These are phyloP conservation scores for Sylvietta virens DNA, from an alignment of 2,113 vertebrate species.

Conservation along the genomic window DNA sequence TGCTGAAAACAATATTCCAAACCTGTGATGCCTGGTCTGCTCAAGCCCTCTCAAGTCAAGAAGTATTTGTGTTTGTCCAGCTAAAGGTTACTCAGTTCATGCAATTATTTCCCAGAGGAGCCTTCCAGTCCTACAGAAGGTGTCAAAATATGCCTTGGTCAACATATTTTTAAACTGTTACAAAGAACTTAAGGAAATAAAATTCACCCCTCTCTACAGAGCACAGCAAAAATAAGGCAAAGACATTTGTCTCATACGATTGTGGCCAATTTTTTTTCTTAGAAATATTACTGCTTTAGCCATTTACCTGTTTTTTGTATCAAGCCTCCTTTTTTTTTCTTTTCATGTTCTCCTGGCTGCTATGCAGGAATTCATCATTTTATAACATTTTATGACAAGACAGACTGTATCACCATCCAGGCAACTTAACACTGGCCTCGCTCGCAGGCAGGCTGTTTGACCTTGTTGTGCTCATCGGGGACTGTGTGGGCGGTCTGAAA, in stretches of 20 bases:
- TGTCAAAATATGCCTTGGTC: background rate
- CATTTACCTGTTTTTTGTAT: background rate
- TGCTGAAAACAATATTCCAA: background rate
- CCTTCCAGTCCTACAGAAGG: background rate
- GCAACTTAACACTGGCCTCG: background rate
- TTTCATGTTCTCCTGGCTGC: background rate
- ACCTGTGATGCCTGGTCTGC: background rate
- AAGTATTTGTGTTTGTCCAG: background rate
- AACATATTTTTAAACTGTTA: background rate
- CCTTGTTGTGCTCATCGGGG: background rate
- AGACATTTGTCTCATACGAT: background rate
- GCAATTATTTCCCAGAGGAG: background rate
- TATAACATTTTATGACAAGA: conserved; percentile 2
- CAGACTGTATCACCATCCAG: background rate
- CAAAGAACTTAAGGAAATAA: background rate
- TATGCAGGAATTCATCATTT: background rate
- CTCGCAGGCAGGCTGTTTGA: background rate
- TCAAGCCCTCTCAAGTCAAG: background rate
- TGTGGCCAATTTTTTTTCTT: background rate
- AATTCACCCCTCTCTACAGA: background rate
- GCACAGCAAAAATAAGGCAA: background rate
- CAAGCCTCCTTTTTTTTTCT: background rate
- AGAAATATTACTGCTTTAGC: background rate
- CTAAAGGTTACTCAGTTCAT: background rate
- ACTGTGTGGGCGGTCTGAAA: background rate